Evolutionary conservation across 2,888 invertebrate species (phyloP).

Genomic region (Drosophila maculinotata): DNA sequence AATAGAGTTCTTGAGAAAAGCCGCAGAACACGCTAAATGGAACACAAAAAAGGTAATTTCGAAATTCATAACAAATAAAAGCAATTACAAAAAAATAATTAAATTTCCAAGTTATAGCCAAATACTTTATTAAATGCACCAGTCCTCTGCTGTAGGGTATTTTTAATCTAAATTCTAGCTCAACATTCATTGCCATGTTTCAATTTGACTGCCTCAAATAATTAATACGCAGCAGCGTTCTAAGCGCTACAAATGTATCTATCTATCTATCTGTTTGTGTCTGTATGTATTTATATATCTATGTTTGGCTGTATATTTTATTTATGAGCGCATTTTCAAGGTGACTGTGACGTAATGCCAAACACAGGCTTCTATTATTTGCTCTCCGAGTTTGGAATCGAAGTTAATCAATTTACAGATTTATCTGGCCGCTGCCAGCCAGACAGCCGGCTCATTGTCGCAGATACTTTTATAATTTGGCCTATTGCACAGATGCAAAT

Average conservation of each 20-base stretch:
- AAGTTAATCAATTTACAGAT: conserved; percentile 57
- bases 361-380: conserved; percentile 13
- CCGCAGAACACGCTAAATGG: neutral
- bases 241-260: conserved; percentile 50
- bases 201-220: conserved; percentile 52
- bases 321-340: conserved; percentile 59
- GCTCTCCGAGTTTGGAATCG: conserved; percentile 15
- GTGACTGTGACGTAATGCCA: conserved; percentile 57
- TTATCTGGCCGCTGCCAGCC: conserved; percentile 48
- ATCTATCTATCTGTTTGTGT: conserved; percentile 12
- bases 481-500: conserved; percentile 22
- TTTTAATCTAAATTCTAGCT: conserved; percentile 15
- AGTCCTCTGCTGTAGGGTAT: conserved; percentile 14
- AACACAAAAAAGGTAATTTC: neutral
- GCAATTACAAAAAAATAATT: neutral
- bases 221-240: conserved; percentile 50
- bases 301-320: conserved; percentile 37
- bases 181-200: conserved; percentile 49
- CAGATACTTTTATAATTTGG: conserved; percentile 27
- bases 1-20: neutral
- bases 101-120: too few relatives aligned
- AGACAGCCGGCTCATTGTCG: conserved; percentile 29
- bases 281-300: conserved; percentile 11
- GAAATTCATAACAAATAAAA: too few relatives aligned
- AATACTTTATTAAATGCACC: too few relatives aligned